phyloP scores from a whole-genome alignment of 2,888 invertebrate species.

The Macropis europaea region DNA sequence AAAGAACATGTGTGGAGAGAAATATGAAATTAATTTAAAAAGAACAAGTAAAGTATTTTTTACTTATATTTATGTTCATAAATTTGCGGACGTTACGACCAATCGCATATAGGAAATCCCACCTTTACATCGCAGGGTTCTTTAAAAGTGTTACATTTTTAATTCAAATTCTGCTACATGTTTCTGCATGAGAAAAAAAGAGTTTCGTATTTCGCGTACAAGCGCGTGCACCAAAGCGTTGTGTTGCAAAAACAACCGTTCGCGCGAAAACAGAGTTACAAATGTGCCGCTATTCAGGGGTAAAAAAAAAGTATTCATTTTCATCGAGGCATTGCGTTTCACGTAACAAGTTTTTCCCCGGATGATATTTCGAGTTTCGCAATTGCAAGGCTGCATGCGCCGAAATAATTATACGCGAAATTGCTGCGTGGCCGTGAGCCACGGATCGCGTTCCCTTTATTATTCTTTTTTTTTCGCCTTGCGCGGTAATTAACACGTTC shows the following conservation, averaged over 20 bases:
- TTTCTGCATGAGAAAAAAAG: too few relatives aligned
- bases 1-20: too few relatives aligned
- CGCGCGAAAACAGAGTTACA: too few relatives aligned
- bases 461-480: background rate
- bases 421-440: background rate
- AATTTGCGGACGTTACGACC: too few relatives aligned
- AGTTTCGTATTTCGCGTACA: background rate
- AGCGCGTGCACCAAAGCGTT: too few relatives aligned
- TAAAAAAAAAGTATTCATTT: background rate
- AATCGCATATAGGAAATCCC: too few relatives aligned
- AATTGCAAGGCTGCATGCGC: slow-evolving; percentile 4
- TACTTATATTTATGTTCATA: too few relatives aligned
- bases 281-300: background rate
- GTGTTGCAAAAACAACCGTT: background rate
- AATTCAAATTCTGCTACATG: too few relatives aligned
- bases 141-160: too few relatives aligned
- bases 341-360: background rate
- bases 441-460: slow-evolving; percentile 12
- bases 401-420: slow-evolving; percentile 21
- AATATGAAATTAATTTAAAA: too few relatives aligned
- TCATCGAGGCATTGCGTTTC: background rate
- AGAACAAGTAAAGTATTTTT: too few relatives aligned
- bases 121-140: too few relatives aligned
- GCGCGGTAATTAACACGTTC: slow-evolving; percentile 36
- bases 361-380: background rate